Base-by-base conservation (phyloP, 2,797 vertebrate genomes). In the Psittacula echo region DNA sequence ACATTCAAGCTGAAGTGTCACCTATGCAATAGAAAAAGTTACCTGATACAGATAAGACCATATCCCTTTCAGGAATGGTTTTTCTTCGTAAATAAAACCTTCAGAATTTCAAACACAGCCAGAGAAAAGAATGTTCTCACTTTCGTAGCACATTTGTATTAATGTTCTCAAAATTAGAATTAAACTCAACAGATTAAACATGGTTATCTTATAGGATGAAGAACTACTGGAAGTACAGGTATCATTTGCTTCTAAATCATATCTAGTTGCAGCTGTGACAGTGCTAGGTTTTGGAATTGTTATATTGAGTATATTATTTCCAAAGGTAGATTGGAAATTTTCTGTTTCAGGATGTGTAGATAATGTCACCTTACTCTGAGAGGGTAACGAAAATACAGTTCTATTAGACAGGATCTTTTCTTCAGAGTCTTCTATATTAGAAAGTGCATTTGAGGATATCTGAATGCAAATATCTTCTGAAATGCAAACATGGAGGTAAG, bases 391-490 rank as follows among this genome's bases (percentile, higher is more conserved):
- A 94, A 77, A 47, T 66, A 44, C n/a, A 8, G 90, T 83, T 78
- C 20, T 90, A 30, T 66, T 76, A 80, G 83, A 39, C 53, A 8
- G 45, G 65, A 66, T 64, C 60, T 88, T 91, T 90, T 84, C 95
- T 79, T 94, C 77, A 68, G 87, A 92, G 47, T 18, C 66, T 78
- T 94, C 95, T 86, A 18, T 26, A 17, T 68, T 72, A 19, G 24
- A 42, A 50, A 89, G 5, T 42, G 81, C 61, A 42, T 97, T 90
- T 87, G 96, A 48, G 51, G 72, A 67, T 23, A 84, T 58, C 8
- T 97, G 85, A 94, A 98, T 86, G 70, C 98, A 98, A 92, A 97
- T 42, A 70, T 95, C 94, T 53, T 96, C 74, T 62, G 72, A 39
- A 91, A 95, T 84, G 51, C 98, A 98, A 61, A 93, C 93, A 9